Evolutionary conservation across 1,140 invertebrate species (phyloP), one percentile per base, ranked within the genome.

Genomic region (Cotesia typhae): DNA sequence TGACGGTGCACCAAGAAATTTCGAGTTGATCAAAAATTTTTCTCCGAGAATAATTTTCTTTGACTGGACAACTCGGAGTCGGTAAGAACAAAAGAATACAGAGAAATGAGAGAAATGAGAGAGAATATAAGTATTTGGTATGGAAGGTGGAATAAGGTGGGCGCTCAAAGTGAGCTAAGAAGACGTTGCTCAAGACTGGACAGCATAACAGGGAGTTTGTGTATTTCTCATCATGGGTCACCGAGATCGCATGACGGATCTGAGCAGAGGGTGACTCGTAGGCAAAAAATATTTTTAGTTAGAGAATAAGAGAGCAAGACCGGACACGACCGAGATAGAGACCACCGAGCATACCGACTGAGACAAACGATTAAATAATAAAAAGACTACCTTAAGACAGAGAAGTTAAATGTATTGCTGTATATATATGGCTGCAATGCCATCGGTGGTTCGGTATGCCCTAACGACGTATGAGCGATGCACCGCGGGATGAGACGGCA

Each of bases 401-500:
- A 64, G 12, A 53, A 28, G 28, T 28, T 28, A 28, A 12, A 71
- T 20, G 61, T 47, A 71, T 28, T 28, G 1, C 28, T 28, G 28
- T 28, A 28, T 28, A 28, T 28, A 28, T 28, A 28, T 28, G 36
- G 51, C 41, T 55, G 59, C 76, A 77, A 71, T 69, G 80, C 80
- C 75, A 77, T 72, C 77, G 78, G 76, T 76, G 76, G 78, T 78
- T 74, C 78, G 78, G 77, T 81, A 81, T 81, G 80, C 79, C 77
- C 80, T 80, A 81, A 81, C 77, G 79, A 77, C 78, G 79, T 78
- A 80, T 80, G 81, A 83, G 77, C 80, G 82, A 82, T 82, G 81
- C 77, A 78, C 80, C 77, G 78, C 77, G 55, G 63, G 78, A 82
- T 82, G 82, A 82, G 81, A 81, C 77, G 80, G 82, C 82, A 81